These are phyloP conservation scores for Corvus moneduloides DNA, from an alignment of 2,113 vertebrate species.

Conservation along the genomic window DNA sequence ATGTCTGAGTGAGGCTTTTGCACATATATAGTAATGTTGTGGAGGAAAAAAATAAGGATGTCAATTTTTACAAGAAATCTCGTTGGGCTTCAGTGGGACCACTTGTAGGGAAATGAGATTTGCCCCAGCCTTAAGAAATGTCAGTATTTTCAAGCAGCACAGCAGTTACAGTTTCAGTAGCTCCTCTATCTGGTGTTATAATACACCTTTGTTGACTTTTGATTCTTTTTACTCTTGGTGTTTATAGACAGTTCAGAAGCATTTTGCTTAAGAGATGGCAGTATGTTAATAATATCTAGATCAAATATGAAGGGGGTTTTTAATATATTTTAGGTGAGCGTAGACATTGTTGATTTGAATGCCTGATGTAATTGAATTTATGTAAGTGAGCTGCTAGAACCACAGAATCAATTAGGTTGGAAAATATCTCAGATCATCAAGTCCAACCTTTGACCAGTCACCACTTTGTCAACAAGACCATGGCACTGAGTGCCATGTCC, in stretches of 20 bases:
- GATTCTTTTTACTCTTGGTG: background rate
- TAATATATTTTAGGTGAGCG: background rate
- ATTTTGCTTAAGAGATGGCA: background rate
- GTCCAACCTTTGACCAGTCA: background rate
- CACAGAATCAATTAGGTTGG: background rate
- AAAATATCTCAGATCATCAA: background rate
- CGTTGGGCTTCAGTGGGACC: background rate
- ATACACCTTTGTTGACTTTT: background rate
- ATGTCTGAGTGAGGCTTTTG: background rate
- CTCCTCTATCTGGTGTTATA: background rate
- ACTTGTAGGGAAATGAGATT: background rate
- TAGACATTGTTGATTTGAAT: background rate
- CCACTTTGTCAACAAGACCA: background rate
- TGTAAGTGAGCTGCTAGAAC: background rate
- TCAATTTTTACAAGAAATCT: background rate
- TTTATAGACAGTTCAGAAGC: background rate
- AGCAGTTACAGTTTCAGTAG: background rate
- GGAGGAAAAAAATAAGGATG: background rate
- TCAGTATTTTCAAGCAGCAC: background rate
- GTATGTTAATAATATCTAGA: background rate
- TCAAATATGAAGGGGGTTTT: background rate
- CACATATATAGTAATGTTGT: background rate
- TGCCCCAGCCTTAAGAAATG: background rate
- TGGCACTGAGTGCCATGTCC: background rate
- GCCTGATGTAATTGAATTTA: background rate